Conservation (phyloP, 2,797 vertebrate genomes). For the Dryobates pubescens region DNA sequence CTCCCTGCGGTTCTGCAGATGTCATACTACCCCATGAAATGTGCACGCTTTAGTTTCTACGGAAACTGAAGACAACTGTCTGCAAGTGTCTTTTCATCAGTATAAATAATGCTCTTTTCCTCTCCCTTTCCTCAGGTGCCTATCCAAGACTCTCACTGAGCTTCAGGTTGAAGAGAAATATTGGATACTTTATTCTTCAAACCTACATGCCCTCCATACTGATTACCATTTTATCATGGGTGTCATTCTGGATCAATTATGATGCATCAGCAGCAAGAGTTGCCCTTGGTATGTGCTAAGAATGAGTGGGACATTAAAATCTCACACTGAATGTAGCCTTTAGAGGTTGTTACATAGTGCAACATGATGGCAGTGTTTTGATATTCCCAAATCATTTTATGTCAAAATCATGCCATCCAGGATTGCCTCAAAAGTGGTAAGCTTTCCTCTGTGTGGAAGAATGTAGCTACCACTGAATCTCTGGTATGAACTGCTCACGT, state of each 20-base stretch:
- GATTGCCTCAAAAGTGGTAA: background rate
- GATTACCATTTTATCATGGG: conserved; percentile 99
- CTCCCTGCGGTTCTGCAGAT: conserved; percentile 30
- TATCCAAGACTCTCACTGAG: conserved; percentile 98
- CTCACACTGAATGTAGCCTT: background rate
- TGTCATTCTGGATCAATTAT: conserved; percentile 99
- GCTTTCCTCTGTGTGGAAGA: background rate
- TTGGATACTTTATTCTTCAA: conserved; percentile 99
- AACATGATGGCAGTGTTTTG: conserved; percentile 28
- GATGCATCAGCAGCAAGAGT: conserved; percentile 98
- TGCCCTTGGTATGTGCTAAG: conserved; percentile 90
- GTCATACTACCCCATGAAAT: background rate
- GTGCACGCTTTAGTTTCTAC: background rate
- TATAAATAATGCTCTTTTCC: background rate
- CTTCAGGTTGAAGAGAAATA: conserved; percentile 98
- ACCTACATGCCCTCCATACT: conserved; percentile 99
- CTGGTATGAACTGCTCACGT: background rate
- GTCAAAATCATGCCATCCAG: background rate
- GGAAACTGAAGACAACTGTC: background rate
- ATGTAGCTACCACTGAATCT: background rate
- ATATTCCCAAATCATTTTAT: conserved; percentile 24
- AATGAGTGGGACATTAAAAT: conserved; percentile 32
- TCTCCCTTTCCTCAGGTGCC: conserved; percentile 83
- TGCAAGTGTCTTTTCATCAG: background rate
- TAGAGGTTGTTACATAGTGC: conserved; percentile 21